These are phyloP conservation scores for Agapetus fuscipes DNA, from an alignment of 2,888 invertebrate species.

Conservation along the genomic window DNA sequence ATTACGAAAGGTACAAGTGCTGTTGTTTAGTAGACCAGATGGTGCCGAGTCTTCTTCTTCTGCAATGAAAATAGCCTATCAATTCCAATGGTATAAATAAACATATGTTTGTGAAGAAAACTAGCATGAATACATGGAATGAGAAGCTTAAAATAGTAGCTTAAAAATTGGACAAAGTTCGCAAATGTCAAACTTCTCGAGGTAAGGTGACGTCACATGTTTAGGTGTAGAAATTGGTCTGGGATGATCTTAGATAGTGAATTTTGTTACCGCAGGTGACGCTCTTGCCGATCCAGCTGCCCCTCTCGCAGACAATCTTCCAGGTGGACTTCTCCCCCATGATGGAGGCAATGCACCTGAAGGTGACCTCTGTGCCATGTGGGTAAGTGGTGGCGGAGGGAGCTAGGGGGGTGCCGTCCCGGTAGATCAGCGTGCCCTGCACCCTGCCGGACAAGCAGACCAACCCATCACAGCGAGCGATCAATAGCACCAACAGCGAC, in stretches of 20 bases:
- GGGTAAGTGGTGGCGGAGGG: constrained; percentile 60
- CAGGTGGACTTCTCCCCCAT: constrained; percentile 76
- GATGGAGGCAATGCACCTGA: constrained; percentile 71
- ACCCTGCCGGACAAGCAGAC: constrained; percentile 37
- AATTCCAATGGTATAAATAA: too few relatives aligned
- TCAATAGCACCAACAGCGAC: constrained; percentile 2
- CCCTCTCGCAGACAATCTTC: constrained; percentile 78
- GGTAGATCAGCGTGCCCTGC: constrained; percentile 68
- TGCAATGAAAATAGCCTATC: constrained; percentile 26
- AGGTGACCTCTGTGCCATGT: constrained; percentile 74
- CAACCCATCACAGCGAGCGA: constrained; percentile 1
- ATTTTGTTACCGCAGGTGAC: constrained; percentile 72
- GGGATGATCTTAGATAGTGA: too few relatives aligned
- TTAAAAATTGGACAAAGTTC: too few relatives aligned
- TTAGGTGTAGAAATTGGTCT: too few relatives aligned
- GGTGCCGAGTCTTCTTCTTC: constrained; percentile 41
- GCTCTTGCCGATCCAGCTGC: constrained; percentile 74
- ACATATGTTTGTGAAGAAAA: too few relatives aligned
- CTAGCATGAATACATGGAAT: too few relatives aligned
- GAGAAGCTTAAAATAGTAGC: too few relatives aligned
- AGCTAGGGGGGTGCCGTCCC: constrained; percentile 59
- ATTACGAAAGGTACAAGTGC: constrained; percentile 66
- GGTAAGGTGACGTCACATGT: too few relatives aligned
- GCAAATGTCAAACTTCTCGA: too few relatives aligned
- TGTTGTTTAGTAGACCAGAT: constrained; percentile 50